Evolutionary conservation across 2,888 invertebrate genomes (phyloP).

Genomic region (Leptinotarsa tumamoca): DNA sequence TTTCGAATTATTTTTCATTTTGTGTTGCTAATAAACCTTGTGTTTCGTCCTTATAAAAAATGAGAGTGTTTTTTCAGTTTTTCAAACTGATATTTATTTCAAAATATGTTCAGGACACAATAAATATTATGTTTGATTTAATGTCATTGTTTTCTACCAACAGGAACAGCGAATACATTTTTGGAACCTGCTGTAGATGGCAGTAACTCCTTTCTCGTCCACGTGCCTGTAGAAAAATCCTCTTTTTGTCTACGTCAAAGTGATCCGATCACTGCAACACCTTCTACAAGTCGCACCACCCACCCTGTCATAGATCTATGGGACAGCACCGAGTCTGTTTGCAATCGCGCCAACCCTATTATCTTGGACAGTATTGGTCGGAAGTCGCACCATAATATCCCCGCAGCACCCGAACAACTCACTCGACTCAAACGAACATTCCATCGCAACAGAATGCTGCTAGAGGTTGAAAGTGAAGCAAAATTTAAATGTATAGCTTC

Average conservation of each 20-base stretch:
- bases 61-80: too few species aligned
- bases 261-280: conserved; percentile 47
- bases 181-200: conserved; percentile 19
- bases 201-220: conserved; percentile 33
- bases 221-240: conserved; percentile 55
- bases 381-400: conserved; percentile 39
- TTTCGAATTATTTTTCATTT: too few species aligned
- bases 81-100: too few species aligned
- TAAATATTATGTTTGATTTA: not conserved
- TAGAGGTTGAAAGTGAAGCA: conserved; percentile 25
- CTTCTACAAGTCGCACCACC: conserved; percentile 54
- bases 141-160: not conserved
- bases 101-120: too few species aligned
- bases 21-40: too few species aligned
- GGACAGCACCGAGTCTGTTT: conserved; percentile 64
- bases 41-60: too few species aligned
- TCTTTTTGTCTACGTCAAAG: conserved; percentile 47
- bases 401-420: conserved; percentile 31
- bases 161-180: conserved; percentile 29
- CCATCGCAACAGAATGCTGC: conserved; percentile 26
- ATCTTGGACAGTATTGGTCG: conserved; percentile 58
- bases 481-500: conserved; percentile 71
- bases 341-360: conserved; percentile 68
- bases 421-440: conserved; percentile 27
- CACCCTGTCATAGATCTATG: conserved; percentile 55